phyloP scores from a whole-genome alignment of 2,888 invertebrate species.

The Oxytorus armatus region DNA sequence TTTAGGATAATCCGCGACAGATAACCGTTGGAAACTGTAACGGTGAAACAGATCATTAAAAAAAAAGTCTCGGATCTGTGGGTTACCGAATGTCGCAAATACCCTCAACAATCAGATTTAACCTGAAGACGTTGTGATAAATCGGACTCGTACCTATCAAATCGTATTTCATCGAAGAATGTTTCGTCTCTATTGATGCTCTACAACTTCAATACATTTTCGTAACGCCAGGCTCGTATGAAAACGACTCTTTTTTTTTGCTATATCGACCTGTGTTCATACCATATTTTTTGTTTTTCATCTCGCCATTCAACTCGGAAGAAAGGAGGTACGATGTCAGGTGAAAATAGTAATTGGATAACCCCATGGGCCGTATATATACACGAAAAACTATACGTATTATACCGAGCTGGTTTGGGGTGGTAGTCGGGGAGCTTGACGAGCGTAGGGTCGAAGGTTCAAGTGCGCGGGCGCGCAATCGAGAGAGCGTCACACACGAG shows the following conservation, averaged over 20 bases:
- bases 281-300: constrained; percentile 30
- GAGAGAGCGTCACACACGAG: constrained; percentile 39
- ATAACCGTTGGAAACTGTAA: no score
- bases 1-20: no score
- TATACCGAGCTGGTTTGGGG: constrained; percentile 1
- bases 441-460: constrained; percentile 64
- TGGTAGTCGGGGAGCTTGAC: constrained; percentile 32
- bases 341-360: constrained; percentile 68
- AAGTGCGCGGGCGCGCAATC: constrained; percentile 66
- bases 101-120: no score
- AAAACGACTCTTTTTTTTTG: constrained; percentile 5
- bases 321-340: constrained; percentile 56
- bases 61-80: no score
- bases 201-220: no score
- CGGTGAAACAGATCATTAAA: no score
- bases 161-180: no score
- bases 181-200: no score
- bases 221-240: no score
- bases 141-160: no score
- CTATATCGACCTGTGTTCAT: constrained; percentile 4
- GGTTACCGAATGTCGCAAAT: no score
- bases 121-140: no score
- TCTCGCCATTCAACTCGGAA: constrained; percentile 42
- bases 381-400: constrained; percentile 39
- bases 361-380: constrained; percentile 49